These are phyloP conservation scores for Helostoma temminkii DNA, from an alignment of 2,797 vertebrate species.

Conservation along the genomic window DNA sequence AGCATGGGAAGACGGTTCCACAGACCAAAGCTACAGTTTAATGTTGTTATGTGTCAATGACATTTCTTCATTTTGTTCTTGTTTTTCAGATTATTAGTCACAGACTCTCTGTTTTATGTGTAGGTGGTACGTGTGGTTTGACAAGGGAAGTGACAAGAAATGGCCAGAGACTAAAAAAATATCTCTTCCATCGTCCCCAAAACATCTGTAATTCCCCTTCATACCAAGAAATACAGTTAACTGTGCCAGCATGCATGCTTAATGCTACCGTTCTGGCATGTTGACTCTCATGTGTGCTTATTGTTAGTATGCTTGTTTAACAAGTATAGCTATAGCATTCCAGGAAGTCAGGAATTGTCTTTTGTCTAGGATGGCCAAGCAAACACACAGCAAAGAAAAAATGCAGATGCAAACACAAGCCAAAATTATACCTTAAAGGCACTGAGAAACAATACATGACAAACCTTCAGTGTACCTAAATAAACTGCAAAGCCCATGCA, in stretches of 20 bases:
- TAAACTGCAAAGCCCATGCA: conserved; percentile 42
- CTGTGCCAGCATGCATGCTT: conserved; percentile 22
- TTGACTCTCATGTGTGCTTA: conserved; percentile 31
- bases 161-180: conserved; percentile 17
- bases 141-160: conserved; percentile 37
- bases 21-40: background rate
- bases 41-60: conserved; percentile 24
- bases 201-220: conserved; percentile 33
- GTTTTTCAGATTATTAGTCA: conserved; percentile 11
- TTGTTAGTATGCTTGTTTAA: conserved; percentile 65
- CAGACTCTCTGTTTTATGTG: conserved; percentile 5
- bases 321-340: conserved; percentile 64
- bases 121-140: conserved; percentile 1
- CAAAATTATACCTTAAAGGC: conserved; percentile 77
- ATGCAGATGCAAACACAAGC: conserved; percentile 61
- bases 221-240: conserved; percentile 36
- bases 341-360: conserved; percentile 78
- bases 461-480: conserved; percentile 57
- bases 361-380: conserved; percentile 56
- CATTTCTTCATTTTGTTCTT: conserved; percentile 27
- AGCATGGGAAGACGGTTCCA: conserved; percentile 32
- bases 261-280: conserved; percentile 19
- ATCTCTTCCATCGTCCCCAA: conserved; percentile 22
- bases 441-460: conserved; percentile 71
- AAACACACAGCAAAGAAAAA: conserved; percentile 66